Percentiles rank a stretch among this genome's conserved stretches.
These are phyloP conservation scores for Meleagris gallopavo DNA, from an alignment of 2,113 vertebrate species.

Conservation along the genomic window DNA sequence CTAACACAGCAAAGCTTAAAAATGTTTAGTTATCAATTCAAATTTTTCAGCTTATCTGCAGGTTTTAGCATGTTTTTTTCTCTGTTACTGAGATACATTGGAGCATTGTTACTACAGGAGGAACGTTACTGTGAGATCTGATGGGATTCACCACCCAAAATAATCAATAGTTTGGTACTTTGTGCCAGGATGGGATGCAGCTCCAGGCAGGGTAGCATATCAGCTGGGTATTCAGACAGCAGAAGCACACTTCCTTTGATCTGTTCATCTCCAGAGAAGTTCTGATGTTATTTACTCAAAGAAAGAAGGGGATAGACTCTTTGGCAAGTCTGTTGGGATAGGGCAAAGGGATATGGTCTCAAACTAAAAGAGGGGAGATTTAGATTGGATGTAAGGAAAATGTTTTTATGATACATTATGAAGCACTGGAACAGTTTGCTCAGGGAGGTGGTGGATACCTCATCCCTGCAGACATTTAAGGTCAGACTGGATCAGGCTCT, in stretches of 20 bases:
- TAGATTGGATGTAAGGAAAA: no score
- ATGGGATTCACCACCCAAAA: not conserved
- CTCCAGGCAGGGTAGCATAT: fast-evolving
- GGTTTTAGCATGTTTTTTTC: not conserved
- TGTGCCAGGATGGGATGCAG: not conserved
- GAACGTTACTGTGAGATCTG: not conserved
- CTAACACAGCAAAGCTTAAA: not conserved
- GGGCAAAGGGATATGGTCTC: no score
- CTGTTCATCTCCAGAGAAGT: not conserved
- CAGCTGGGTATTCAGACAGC: not conserved
- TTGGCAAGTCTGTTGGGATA: no score
- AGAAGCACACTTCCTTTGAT: fast-evolving
- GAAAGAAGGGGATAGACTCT: no score
- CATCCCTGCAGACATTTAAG: no score
- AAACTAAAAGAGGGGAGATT: no score
- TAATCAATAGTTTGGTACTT: fast-evolving
- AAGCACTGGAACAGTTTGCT: no score
- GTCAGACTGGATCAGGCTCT: no score
- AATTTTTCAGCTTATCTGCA: not conserved
- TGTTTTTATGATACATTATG: no score
- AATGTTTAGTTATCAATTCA: not conserved
- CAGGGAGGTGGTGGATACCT: no score
- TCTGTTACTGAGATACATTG: not conserved
- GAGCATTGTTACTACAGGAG: not conserved
- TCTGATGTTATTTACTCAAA: not conserved